These are phyloP conservation scores for Bombus huntii DNA, from an alignment of 1,140 invertebrate species.

Conservation along the genomic window DNA sequence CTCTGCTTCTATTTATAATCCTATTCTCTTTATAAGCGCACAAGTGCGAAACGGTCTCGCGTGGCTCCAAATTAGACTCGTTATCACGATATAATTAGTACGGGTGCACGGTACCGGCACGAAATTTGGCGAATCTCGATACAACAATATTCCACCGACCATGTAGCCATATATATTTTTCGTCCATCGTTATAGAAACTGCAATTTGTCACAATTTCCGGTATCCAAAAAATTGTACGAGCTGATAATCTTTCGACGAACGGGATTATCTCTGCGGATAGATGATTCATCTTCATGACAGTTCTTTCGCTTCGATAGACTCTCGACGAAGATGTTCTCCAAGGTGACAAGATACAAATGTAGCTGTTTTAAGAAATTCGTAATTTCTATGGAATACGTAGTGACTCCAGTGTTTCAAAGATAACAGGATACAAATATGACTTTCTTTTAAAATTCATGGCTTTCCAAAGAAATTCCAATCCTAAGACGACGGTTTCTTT, in stretches of 20 bases:
- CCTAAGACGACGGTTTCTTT: too few relatives aligned
- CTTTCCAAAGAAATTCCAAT: too few relatives aligned
- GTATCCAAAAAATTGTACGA: too few relatives aligned
- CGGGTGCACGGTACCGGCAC: not conserved
- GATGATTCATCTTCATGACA: too few relatives aligned
- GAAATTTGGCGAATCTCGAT: slow-evolving; percentile 34
- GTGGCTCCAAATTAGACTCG: slow-evolving; percentile 61
- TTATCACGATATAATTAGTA: slow-evolving; percentile 69
- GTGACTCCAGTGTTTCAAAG: too few relatives aligned
- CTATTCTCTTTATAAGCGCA: slow-evolving; percentile 70
- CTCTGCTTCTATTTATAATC: slow-evolving; percentile 67
- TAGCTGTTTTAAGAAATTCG: too few relatives aligned
- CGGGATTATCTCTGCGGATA: not conserved
- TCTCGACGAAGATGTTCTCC: too few relatives aligned
- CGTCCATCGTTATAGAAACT: not conserved
- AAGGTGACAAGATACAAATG: too few relatives aligned
- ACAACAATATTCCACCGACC: slow-evolving; percentile 18
- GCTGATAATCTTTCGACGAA: not conserved
- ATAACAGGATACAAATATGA: too few relatives aligned
- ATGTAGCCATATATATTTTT: not conserved
- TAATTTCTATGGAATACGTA: too few relatives aligned
- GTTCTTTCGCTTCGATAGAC: too few relatives aligned
- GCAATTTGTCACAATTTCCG: not conserved
- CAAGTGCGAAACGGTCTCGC: slow-evolving; percentile 58
- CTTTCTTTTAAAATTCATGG: too few relatives aligned